Evolutionary conservation across 1,140 invertebrate genomes (phyloP).

Genomic region (Drosophila miranda): DNA sequence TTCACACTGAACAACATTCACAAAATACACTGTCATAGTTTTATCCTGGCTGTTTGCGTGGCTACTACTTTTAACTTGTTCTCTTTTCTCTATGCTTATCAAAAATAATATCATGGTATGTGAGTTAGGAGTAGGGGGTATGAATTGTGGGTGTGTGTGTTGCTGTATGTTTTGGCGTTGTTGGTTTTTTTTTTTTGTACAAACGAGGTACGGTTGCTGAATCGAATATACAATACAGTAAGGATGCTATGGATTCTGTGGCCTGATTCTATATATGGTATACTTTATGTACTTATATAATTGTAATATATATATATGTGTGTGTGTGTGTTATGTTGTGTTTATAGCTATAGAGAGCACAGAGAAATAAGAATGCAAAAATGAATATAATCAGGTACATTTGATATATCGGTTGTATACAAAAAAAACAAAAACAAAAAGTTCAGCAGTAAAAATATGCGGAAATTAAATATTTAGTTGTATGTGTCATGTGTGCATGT

Average conservation of each 20-base stretch:
- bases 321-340: conserved; percentile 16
- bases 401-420: conserved; percentile 75
- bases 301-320: conserved; percentile 3
- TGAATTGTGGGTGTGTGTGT: conserved; percentile 8
- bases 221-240: conserved; percentile 48
- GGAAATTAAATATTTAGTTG: conserved; percentile 55
- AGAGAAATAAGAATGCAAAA: conserved; percentile 70
- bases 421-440: conserved; percentile 60
- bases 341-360: conserved; percentile 41
- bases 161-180: conserved; percentile 25
- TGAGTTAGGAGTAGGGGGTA: conserved; percentile 9
- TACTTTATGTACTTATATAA: conserved; percentile 9
- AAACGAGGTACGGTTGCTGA: conserved; percentile 67
- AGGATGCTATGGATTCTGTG: conserved; percentile 38
- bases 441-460: conserved; percentile 59
- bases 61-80: conserved; percentile 4
- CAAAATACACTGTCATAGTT: conserved; percentile 39
- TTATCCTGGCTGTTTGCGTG: conserved; percentile 9
- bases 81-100: conserved; percentile 41
- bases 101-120: conserved; percentile 50
- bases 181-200: conserved; percentile 58
- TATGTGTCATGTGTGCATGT: conserved; percentile 33
- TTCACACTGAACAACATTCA: conserved; percentile 24
- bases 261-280: conserved; percentile 31
- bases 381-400: conserved; percentile 81